A percentile compares a stretch with the other conserved stretches of the same genome.
Conservation (phyloP, 2,888 invertebrate species). For the Horisme vitalbata region DNA sequence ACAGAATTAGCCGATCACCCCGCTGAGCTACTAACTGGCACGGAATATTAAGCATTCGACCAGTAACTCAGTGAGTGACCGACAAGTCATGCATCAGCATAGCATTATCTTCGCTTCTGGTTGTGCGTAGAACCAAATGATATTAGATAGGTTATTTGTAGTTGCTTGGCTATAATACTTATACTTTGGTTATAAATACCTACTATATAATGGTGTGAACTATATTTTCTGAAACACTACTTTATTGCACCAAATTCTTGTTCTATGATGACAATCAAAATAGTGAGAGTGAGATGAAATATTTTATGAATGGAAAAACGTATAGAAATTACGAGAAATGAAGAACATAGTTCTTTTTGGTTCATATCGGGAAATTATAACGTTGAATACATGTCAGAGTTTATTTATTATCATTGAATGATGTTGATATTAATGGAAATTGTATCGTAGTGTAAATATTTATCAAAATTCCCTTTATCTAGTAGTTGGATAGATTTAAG, state of each 20-base stretch:
- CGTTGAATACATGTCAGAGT: background rate
- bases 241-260: conserved; percentile 13
- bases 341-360: conserved; percentile 14
- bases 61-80: too few relatives aligned
- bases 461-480: conserved; percentile 1
- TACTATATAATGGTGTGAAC: too few relatives aligned
- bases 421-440: conserved; percentile 10
- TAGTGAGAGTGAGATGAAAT: conserved; percentile 4
- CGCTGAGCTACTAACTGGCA: too few relatives aligned
- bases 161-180: background rate
- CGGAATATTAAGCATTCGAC: too few relatives aligned
- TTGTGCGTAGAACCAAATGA: too few relatives aligned
- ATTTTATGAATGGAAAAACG: background rate
- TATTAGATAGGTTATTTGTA: background rate
- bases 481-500: conserved; percentile 7
- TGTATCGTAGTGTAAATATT: conserved; percentile 6
- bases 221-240: conserved; percentile 16
- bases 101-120: too few relatives aligned
- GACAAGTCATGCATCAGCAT: too few relatives aligned
- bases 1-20: too few relatives aligned
- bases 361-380: conserved; percentile 8
- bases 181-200: background rate
- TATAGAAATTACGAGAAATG: background rate
- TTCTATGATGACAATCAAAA: conserved; percentile 2
- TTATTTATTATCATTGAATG: conserved; percentile 10